Percentiles rank a stretch among this genome's conserved stretches.
phyloP scores from a whole-genome alignment of 2,888 invertebrate species.

The Oeneis ivallda region DNA sequence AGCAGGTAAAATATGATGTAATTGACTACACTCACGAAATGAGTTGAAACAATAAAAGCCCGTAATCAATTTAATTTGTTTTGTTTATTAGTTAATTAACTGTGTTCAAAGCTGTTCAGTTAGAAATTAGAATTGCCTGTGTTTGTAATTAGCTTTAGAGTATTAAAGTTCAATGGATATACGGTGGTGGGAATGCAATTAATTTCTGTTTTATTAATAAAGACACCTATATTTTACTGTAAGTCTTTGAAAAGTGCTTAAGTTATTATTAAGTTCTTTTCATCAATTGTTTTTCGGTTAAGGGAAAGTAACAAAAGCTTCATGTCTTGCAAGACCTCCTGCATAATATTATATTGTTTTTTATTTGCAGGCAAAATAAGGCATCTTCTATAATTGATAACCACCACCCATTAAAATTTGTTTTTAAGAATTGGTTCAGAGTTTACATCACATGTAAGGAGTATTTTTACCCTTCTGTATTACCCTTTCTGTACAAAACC shows the following conservation, averaged over 20 bases:
- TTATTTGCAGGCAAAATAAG: too few relatives aligned
- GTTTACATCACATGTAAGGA: too few relatives aligned
- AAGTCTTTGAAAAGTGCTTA: not conserved
- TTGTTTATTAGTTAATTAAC: slow-evolving; percentile 29
- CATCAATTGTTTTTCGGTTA: too few relatives aligned
- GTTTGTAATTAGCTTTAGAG: slow-evolving; percentile 17
- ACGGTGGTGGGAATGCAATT: slow-evolving; percentile 12
- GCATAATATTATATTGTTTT: too few relatives aligned
- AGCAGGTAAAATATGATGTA: slow-evolving; percentile 1
- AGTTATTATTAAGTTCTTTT: too few relatives aligned
- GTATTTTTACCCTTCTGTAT: too few relatives aligned
- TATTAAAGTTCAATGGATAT: slow-evolving; percentile 20
- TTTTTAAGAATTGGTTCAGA: too few relatives aligned
- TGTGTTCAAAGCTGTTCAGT: slow-evolving; percentile 22
- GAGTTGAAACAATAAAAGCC: slow-evolving; percentile 21
- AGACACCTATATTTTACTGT: not conserved
- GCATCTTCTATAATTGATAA: too few relatives aligned
- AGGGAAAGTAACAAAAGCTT: too few relatives aligned
- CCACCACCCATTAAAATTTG: too few relatives aligned
- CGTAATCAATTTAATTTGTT: slow-evolving; percentile 23
- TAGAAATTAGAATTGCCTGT: slow-evolving; percentile 20
- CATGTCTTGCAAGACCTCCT: too few relatives aligned
- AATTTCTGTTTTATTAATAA: slow-evolving; percentile 15
- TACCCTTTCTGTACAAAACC: too few relatives aligned
- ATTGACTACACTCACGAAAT: not conserved